Evolutionary conservation across 2,888 invertebrate genomes (phyloP).

Genomic region (Dynastes tityus): DNA sequence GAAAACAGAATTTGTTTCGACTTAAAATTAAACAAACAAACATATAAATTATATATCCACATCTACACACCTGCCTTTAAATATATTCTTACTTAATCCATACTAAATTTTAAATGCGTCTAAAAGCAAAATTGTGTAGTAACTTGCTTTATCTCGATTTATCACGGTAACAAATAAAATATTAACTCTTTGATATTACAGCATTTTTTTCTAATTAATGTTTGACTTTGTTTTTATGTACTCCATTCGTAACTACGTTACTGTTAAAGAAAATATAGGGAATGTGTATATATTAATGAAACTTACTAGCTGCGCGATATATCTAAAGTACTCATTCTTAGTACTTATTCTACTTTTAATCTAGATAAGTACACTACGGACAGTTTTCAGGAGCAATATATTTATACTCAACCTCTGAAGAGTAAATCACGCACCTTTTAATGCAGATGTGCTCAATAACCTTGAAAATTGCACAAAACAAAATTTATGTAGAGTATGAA

Average conservation of each 20-base stretch:
- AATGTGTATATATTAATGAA: neutral
- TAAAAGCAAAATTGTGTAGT: too few relatives aligned
- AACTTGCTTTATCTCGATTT: too few relatives aligned
- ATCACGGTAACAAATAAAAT: too few relatives aligned
- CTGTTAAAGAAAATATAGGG: neutral
- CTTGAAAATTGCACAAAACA: neutral
- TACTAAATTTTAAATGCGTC: too few relatives aligned
- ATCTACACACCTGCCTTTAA: too few relatives aligned
- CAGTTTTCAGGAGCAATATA: slow-evolving; percentile 26
- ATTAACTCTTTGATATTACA: too few relatives aligned
- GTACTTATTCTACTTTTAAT: slow-evolving; percentile 8
- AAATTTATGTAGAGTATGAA: neutral
- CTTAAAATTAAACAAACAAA: too few relatives aligned
- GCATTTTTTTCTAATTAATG: too few relatives aligned
- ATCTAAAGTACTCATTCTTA: neutral
- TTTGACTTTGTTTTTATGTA: too few relatives aligned
- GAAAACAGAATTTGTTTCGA: too few relatives aligned
- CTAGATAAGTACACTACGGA: slow-evolving; percentile 8
- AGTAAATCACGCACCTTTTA: slow-evolving; percentile 3
- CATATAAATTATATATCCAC: too few relatives aligned
- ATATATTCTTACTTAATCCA: too few relatives aligned
- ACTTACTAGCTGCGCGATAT: neutral
- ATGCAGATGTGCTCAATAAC: neutral
- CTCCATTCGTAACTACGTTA: neutral
- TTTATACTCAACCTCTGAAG: neutral